Conservation (phyloP, 2,797 vertebrate genomes). For the Coreius guichenoti region DNA sequence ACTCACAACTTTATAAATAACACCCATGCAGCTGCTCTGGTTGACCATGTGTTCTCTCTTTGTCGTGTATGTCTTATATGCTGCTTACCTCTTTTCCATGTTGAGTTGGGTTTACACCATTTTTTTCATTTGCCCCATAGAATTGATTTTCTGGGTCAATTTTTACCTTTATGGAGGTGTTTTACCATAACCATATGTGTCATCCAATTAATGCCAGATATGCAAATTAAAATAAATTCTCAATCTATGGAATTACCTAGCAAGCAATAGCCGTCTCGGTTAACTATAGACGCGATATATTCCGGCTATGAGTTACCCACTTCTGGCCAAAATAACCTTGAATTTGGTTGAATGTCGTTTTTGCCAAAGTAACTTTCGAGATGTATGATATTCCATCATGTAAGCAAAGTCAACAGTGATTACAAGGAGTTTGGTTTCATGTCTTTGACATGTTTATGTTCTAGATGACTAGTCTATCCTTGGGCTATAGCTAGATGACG, state of each 20-base stretch:
- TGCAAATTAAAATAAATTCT: background rate
- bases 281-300: no score
- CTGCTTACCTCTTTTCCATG: constrained; percentile 3
- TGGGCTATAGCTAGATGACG: no score
- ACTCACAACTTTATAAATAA: constrained; percentile 74
- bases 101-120: background rate
- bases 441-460: no score
- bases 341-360: no score
- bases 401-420: no score
- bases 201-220: background rate
- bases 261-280: no score
- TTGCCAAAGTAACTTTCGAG: no score
- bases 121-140: background rate
- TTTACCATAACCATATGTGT: background rate
- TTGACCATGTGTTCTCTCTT: constrained; percentile 61
- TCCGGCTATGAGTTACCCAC: no score
- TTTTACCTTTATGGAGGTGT: background rate
- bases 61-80: constrained; percentile 4
- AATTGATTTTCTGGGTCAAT: background rate
- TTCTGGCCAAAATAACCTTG: no score
- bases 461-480: no score
- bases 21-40: constrained; percentile 67
- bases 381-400: no score
- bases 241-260: background rate
- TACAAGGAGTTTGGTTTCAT: no score